These are phyloP conservation scores for Apistogramma diplotaenia DNA, from an alignment of 2,113 vertebrate species.

Conservation along the genomic window DNA sequence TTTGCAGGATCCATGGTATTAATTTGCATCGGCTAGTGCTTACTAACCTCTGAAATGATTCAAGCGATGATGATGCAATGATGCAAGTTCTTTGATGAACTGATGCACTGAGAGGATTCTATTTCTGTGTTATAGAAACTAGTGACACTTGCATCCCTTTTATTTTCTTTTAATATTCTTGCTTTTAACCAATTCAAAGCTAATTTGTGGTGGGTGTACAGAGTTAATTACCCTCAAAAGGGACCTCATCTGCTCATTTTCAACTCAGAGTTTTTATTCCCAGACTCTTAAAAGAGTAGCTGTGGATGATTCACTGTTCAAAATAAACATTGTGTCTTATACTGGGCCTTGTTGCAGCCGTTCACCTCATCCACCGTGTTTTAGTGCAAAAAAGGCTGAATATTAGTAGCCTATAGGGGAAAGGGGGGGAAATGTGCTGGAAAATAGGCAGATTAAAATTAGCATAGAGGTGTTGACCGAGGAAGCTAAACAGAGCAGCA, in stretches of 20 bases:
- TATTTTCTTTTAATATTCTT: background rate
- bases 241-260: background rate
- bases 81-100: background rate
- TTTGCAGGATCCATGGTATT: too few species aligned
- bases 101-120: background rate
- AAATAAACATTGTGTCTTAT: background rate
- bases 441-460: conserved; percentile 17
- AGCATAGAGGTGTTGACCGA: conserved; percentile 36
- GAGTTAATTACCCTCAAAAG: background rate
- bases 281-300: background rate
- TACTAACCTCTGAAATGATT: background rate
- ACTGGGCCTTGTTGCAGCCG: background rate
- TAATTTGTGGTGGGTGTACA: background rate
- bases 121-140: background rate
- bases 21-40: too few species aligned
- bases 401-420: background rate
- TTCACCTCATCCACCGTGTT: background rate
- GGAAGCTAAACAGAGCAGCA: background rate
- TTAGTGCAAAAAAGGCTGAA: background rate
- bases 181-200: background rate
- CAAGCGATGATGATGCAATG: too few species aligned
- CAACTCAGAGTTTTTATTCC: background rate
- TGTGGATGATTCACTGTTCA: background rate
- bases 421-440: background rate
- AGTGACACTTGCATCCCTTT: background rate